These are phyloP conservation scores for Karalla daura DNA, from an alignment of 2,797 vertebrate genomes.

Conservation along the genomic window DNA sequence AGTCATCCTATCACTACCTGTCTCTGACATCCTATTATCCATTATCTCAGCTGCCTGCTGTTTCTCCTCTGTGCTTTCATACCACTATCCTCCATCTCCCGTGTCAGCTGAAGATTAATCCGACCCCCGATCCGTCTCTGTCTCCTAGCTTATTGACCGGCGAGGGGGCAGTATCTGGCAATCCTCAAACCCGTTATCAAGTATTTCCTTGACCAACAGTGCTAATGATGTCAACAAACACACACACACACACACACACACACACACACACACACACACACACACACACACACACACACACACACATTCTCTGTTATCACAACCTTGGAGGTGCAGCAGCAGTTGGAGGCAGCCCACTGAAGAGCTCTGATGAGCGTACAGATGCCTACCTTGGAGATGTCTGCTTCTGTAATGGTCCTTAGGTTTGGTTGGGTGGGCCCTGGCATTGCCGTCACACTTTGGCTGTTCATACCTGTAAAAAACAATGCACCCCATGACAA, in stretches of 20 bases:
- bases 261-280: too few relatives aligned
- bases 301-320: conserved; percentile 45
- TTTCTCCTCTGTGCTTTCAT: conserved; percentile 63
- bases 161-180: conserved; percentile 70
- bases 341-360: conserved; percentile 30
- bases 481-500: conserved; percentile 29
- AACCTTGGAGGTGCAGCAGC: conserved; percentile 27
- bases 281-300: conserved; percentile 41
- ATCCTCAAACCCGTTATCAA: conserved; percentile 74
- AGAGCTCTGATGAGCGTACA: conserved; percentile 33
- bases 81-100: conserved; percentile 65
- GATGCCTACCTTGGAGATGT: conserved; percentile 92
- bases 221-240: conserved; percentile 62
- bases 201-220: conserved; percentile 60
- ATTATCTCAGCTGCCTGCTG: conserved; percentile 73
- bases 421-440: conserved; percentile 91
- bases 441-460: conserved; percentile 92
- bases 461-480: conserved; percentile 92
- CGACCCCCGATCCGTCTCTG: conserved; percentile 58
- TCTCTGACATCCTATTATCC: conserved; percentile 70
- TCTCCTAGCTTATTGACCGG: conserved; percentile 61
- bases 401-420: conserved; percentile 92
- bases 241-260: conserved; percentile 29
- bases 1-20: conserved; percentile 63
- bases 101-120: conserved; percentile 65